Percentiles rank a stretch among this genome's conserved stretches.
phyloP scores from a whole-genome alignment of 1,140 invertebrate species.

The Caenorhabditis brenneri region DNA sequence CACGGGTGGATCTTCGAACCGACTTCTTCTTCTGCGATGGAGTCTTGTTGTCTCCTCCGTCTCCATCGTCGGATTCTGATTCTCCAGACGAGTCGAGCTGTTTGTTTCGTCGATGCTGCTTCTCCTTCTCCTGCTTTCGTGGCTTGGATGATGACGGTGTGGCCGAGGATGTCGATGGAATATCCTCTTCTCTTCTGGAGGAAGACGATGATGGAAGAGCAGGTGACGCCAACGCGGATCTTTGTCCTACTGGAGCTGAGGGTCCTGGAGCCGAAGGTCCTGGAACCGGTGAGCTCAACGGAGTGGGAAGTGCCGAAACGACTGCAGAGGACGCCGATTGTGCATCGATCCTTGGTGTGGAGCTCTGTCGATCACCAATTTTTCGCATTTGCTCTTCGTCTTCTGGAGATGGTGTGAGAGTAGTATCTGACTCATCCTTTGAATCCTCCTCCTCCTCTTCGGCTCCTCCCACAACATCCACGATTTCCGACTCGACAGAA shows the following conservation, averaged over 20 bases:
- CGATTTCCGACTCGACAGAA: background rate
- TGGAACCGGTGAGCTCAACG: background rate
- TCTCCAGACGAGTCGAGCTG: background rate
- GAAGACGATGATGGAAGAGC: background rate
- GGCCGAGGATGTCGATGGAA: background rate
- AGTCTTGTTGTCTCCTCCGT: background rate
- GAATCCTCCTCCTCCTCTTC: background rate
- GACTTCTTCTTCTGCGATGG: background rate
- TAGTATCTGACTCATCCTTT: background rate
- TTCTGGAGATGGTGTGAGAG: background rate
- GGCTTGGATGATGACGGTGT: background rate
- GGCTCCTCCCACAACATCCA: background rate
- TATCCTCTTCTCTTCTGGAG: background rate
- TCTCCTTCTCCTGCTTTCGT: background rate
- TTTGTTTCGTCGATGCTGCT: background rate
- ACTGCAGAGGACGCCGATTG: background rate
- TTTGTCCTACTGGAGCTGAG: background rate
- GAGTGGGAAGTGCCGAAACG: background rate
- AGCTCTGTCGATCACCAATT: background rate
- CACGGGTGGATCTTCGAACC: background rate
- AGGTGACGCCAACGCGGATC: background rate
- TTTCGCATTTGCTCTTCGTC: background rate
- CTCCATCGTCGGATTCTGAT: conserved; percentile 2
- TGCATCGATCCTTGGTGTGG: background rate
- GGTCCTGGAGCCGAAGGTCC: background rate